Base-by-base conservation (phyloP, 2,113 vertebrate species). In the Tringa solitaria region DNA sequence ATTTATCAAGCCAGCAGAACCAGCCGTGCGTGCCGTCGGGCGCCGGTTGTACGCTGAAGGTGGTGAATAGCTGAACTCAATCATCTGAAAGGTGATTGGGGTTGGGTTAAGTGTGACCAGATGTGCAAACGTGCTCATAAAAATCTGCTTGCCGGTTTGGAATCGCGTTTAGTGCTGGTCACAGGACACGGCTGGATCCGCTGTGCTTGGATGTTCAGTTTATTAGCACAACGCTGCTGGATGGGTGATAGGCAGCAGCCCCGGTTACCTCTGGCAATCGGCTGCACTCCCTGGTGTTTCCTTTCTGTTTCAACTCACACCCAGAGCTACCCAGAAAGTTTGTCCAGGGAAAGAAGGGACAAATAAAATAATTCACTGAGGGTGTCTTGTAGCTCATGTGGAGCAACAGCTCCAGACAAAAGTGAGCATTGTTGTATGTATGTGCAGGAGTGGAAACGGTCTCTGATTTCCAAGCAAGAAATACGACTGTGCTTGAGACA, bases 191-290 rank as follows among this genome's bases (percentile, higher is more conserved):
- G 41, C 27, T 67, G 67, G 61, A 35, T 39, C 18, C 0, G 2
- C 19, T 48, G 80, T 19, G 61, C 84, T 45, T 17, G 43, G 21
- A 32, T 70, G 16, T 43, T 32, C 35, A 35, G 27, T 32, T 37
- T 28, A 11, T 65, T 8, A 18, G 43, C 6, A 23, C 46, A 32
- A 2, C 1, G 20, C 50, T 48, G 43, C 60, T 61, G 83, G 33
- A 20, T 8, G 10, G 3, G 5, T 14, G 30, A 57, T 39, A 4
- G 0, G 2, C 4, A 16, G 33, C 20, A 64, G 67, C 17, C 30
- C 14, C 8, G 3, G 19, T 24, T 14, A 35, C 18, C 70, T 67
- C 67, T 24, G 65, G 35, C 61, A 23, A 12, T 35, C 4, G 6
- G 20, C 35, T 69, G 73, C 22, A 32, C 51, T 20, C 33, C 32